Percentiles rank a stretch among this genome's conserved stretches.
Conservation (phyloP, 2,888 invertebrate species). For the Xylota segnis region DNA sequence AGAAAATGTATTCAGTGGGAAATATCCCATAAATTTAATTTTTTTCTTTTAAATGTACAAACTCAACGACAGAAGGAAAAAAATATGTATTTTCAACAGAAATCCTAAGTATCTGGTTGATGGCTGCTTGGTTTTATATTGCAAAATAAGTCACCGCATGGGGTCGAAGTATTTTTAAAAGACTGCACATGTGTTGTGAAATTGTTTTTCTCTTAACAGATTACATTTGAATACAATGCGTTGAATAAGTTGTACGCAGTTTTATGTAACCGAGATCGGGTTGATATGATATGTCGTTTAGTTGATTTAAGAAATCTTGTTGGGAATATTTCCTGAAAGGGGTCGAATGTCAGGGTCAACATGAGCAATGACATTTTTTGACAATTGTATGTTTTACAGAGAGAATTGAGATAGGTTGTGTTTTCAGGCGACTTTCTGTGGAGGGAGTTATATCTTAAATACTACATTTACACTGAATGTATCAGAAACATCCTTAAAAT, state of each 20-base stretch:
- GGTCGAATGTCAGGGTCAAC: conserved; percentile 27
- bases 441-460: too few species aligned
- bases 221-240: conserved; percentile 45
- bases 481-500: too few species aligned
- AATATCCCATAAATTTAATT: conserved; percentile 13
- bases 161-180: conserved; percentile 75
- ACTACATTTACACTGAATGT: too few species aligned
- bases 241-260: conserved; percentile 35
- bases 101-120: conserved; percentile 35
- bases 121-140: conserved; percentile 38
- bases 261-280: conserved; percentile 40
- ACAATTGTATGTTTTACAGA: too few species aligned
- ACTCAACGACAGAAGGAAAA: conserved; percentile 27
- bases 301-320: not conserved
- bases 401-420: too few species aligned
- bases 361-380: not conserved
- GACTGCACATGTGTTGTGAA: conserved; percentile 57
- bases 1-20: not conserved
- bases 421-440: too few species aligned
- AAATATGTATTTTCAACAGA: conserved; percentile 41
- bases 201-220: conserved; percentile 11
- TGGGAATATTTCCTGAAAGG: not conserved
- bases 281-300: not conserved
- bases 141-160: conserved; percentile 70
- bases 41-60: conserved; percentile 9